Percentiles rank a stretch among this genome's conserved stretches.
phyloP scores from a whole-genome alignment of 2,888 invertebrate genomes.

The Ryuthela nishihirai region DNA sequence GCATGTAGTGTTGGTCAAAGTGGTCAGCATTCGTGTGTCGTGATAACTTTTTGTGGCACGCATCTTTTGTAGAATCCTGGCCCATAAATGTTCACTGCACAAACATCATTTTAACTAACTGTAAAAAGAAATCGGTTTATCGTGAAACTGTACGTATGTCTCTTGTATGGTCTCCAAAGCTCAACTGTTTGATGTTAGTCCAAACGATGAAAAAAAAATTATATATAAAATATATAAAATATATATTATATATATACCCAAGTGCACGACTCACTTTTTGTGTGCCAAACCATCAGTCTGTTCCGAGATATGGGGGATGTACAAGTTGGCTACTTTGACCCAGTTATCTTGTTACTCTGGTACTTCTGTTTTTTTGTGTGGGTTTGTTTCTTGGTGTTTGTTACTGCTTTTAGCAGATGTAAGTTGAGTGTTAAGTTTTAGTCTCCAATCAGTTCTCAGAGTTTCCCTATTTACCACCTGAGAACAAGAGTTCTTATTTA shows the following conservation, averaged over 20 bases:
- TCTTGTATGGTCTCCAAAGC: slow-evolving; percentile 10
- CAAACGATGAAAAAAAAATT: slow-evolving; percentile 10
- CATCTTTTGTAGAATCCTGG: slow-evolving; percentile 20
- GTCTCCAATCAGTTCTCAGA: too few relatives aligned
- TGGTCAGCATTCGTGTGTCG: slow-evolving; percentile 28
- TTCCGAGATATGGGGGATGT: slow-evolving; percentile 10
- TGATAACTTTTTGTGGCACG: slow-evolving; percentile 25
- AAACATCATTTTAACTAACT: slow-evolving; percentile 21
- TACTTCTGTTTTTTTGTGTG: too few relatives aligned
- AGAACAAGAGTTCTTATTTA: too few relatives aligned
- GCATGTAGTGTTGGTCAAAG: slow-evolving; percentile 35
- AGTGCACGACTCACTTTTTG: slow-evolving; percentile 34
- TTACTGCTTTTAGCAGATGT: too few relatives aligned
- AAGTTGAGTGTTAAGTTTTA: too few relatives aligned
- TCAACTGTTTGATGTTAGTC: slow-evolving; percentile 27
- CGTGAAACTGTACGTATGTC: slow-evolving; percentile 7
- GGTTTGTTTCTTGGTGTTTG: too few relatives aligned
- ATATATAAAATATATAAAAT: neutral
- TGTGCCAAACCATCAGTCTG: slow-evolving; percentile 34
- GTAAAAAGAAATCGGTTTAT: slow-evolving; percentile 8
- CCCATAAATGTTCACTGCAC: slow-evolving; percentile 31
- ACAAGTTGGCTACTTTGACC: slow-evolving; percentile 36
- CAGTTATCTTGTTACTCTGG: slow-evolving; percentile 18
- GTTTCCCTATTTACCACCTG: too few relatives aligned
- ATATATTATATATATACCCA: slow-evolving; percentile 14